These are phyloP conservation scores for Apomyelois bistriatella DNA, from an alignment of 2,888 invertebrate species.

Conservation along the genomic window DNA sequence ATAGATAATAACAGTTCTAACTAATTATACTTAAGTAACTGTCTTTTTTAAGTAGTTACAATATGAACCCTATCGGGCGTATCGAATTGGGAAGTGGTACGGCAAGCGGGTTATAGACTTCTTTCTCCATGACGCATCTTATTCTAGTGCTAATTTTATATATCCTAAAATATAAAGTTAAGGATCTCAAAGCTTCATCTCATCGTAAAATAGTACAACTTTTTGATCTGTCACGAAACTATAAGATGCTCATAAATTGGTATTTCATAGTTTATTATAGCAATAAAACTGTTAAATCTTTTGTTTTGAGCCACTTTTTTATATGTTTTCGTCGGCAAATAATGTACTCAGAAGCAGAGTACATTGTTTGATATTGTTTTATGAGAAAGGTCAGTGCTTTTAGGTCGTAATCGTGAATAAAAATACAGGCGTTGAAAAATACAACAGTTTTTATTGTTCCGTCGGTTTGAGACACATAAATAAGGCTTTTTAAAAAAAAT, in stretches of 20 bases:
- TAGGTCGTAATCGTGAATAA: not conserved
- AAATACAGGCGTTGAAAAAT: slow-evolving; percentile 1
- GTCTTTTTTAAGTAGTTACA: too few relatives aligned
- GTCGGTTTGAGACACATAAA: not conserved
- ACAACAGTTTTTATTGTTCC: slow-evolving; percentile 1
- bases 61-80: too few relatives aligned
- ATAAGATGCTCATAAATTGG: slow-evolving; percentile 15
- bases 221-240: too few relatives aligned
- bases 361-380: slow-evolving; percentile 11
- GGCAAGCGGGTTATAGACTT: too few relatives aligned
- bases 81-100: too few relatives aligned
- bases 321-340: not conserved
- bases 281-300: slow-evolving; percentile 16
- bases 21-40: too few relatives aligned
- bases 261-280: slow-evolving; percentile 8
- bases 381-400: slow-evolving; percentile 2
- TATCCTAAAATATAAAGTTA: too few relatives aligned
- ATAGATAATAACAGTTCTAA: too few relatives aligned
- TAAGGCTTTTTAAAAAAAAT: not conserved
- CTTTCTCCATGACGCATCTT: too few relatives aligned
- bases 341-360: not conserved
- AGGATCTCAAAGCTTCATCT: too few relatives aligned
- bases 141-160: too few relatives aligned
- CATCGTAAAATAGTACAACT: too few relatives aligned
- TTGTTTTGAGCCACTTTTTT: slow-evolving; percentile 15